Percentiles rank a stretch among this genome's conserved stretches.
These are phyloP conservation scores for Nephila pilipes DNA, from an alignment of 1,140 invertebrate genomes.

Conservation along the genomic window DNA sequence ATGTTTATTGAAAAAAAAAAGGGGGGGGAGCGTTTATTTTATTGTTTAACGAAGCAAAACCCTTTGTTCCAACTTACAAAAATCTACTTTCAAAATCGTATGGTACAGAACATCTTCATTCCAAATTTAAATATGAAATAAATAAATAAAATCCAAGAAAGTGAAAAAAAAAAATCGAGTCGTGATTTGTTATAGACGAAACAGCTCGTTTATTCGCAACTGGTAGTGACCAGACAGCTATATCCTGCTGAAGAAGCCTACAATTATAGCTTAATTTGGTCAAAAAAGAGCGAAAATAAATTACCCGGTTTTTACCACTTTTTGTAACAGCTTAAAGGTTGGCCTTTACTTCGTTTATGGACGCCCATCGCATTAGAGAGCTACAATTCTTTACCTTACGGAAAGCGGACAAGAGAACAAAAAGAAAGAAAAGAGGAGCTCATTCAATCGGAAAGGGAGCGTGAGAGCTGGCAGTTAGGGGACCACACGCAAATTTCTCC, in stretches of 20 bases:
- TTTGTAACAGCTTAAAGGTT: slow-evolving; percentile 63
- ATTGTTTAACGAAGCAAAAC: no score
- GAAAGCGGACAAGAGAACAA: background rate
- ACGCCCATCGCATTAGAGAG: slow-evolving; percentile 60
- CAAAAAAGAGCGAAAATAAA: slow-evolving; percentile 37
- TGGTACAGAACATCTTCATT: background rate
- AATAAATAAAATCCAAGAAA: background rate
- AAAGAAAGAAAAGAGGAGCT: background rate
- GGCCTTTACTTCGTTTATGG: slow-evolving; percentile 59
- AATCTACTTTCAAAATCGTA: background rate
- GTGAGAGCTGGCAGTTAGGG: slow-evolving; percentile 43
- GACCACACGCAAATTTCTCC: slow-evolving; percentile 35
- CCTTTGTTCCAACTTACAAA: no score
- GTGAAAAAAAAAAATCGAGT: background rate
- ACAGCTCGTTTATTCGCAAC: background rate
- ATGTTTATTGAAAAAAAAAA: no score
- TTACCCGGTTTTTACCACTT: slow-evolving; percentile 35
- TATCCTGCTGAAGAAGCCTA: slow-evolving; percentile 52
- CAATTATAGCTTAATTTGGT: slow-evolving; percentile 69
- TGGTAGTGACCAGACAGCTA: slow-evolving; percentile 16
- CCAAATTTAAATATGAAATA: background rate
- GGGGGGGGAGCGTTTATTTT: no score
- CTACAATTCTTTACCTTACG: slow-evolving; percentile 49
- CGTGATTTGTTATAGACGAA: slow-evolving; percentile 30
- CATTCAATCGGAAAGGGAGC: slow-evolving; percentile 42